Percentiles rank a stretch among this genome's conserved stretches.
Conservation (phyloP, 2,888 invertebrate species). For the Neoascia interrupta region DNA sequence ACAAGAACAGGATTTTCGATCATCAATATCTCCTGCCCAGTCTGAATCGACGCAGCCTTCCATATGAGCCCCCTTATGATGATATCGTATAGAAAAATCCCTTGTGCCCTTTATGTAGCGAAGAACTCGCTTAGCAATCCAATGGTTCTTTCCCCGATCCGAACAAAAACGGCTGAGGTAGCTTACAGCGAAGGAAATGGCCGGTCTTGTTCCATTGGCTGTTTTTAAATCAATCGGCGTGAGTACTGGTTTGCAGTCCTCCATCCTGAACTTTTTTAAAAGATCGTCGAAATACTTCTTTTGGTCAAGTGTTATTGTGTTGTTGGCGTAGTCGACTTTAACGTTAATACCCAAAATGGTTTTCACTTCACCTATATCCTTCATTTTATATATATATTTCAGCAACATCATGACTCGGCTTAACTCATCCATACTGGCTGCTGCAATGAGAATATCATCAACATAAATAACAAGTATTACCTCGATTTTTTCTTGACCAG, state of each 20-base stretch:
- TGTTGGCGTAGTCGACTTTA: too few relatives aligned
- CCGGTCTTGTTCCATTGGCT: slow-evolving; percentile 46
- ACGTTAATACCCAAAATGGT: background rate
- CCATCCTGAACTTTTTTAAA: slow-evolving; percentile 58
- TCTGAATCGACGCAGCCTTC: background rate
- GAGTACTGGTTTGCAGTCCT: slow-evolving; percentile 38
- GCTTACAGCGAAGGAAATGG: slow-evolving; percentile 52
- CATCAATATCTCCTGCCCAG: slow-evolving; percentile 6
- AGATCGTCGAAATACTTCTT: too few relatives aligned
- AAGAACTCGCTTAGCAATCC: slow-evolving; percentile 12
- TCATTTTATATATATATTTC: background rate
- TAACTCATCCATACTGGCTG: background rate
- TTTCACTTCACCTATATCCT: background rate
- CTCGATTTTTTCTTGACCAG: background rate
- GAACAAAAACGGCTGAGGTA: slow-evolving; percentile 14
- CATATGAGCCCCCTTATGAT: too few relatives aligned
- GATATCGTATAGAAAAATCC: too few relatives aligned
- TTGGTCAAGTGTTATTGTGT: slow-evolving; percentile 53
- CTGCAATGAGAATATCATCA: background rate
- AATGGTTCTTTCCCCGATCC: background rate
- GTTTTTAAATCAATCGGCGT: slow-evolving; percentile 65
- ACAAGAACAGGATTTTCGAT: slow-evolving; percentile 10
- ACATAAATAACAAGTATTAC: background rate
- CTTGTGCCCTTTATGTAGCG: background rate
- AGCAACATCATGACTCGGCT: background rate